Percentiles rank a stretch among this genome's conserved stretches.
These are phyloP conservation scores for Catalaphyllia jardinei DNA, from an alignment of 64 coral and sea anemone species.

Conservation along the genomic window DNA sequence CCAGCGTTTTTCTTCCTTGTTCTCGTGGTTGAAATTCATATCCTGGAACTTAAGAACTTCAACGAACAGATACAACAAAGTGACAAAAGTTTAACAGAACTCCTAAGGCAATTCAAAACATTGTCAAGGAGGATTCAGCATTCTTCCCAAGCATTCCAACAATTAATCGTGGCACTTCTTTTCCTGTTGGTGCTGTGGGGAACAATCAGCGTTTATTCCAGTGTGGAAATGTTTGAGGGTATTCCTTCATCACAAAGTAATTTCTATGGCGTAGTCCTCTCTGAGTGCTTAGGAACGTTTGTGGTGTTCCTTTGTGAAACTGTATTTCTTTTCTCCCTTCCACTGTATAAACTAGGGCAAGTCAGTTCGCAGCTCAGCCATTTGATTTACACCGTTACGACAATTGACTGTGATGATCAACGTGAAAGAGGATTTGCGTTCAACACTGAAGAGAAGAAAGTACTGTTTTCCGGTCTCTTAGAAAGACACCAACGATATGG, in stretches of 20 bases:
- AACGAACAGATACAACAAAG: constrained; percentile 25
- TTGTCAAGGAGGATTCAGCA: constrained; percentile 36
- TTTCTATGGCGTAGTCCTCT: constrained; percentile 33
- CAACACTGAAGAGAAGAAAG: constrained; percentile 46
- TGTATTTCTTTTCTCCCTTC: constrained; percentile 49
- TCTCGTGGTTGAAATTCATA: constrained; percentile 55
- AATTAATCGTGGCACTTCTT: constrained; percentile 47
- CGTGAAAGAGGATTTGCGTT: constrained; percentile 12
- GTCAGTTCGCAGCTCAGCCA: constrained; percentile 45
- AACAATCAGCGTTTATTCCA: constrained; percentile 68
- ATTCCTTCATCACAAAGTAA: background rate
- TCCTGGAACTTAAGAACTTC: constrained; percentile 58
- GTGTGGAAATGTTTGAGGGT: constrained; percentile 57
- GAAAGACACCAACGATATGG: constrained; percentile 61
- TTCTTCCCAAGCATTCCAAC: constrained; percentile 58
- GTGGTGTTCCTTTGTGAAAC: constrained; percentile 61
- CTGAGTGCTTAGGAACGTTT: constrained; percentile 49
- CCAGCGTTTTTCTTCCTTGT: constrained; percentile 71
- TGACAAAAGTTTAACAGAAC: background rate
- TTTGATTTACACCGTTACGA: constrained; percentile 42
- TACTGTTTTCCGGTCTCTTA: constrained; percentile 40
- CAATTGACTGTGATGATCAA: constrained; percentile 58
- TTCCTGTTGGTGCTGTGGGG: constrained; percentile 64
- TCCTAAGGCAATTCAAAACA: constrained; percentile 59
- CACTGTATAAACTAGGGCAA: constrained; percentile 49